Evolutionary conservation across 1,140 invertebrate species (phyloP).

Genomic region (Trichoplusia ni): DNA sequence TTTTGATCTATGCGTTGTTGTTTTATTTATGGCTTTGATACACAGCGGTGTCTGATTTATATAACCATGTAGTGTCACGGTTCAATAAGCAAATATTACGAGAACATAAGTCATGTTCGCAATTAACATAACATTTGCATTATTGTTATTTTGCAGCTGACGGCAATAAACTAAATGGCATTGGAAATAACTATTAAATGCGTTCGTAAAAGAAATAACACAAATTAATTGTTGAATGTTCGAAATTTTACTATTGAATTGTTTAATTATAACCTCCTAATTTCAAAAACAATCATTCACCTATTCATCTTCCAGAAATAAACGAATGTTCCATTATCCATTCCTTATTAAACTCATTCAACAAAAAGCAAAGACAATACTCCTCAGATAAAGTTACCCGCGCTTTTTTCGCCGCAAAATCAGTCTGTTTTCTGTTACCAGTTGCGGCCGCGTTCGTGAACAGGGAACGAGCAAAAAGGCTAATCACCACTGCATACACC

Average conservation of each 20-base stretch:
- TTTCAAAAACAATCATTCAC: no score
- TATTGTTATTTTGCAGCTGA: no score
- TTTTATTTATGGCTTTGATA: constrained; percentile 23
- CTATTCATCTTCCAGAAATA: no score
- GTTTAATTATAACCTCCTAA: no score
- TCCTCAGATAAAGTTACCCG: constrained; percentile 26
- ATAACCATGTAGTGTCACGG: not conserved
- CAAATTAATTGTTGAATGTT: no score
- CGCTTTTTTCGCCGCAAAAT: constrained; percentile 26
- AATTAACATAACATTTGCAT: no score
- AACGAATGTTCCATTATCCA: no score
- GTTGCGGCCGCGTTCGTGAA: constrained; percentile 24
- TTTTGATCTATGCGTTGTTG: constrained; percentile 27
- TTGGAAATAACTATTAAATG: no score
- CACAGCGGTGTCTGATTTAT: constrained; percentile 5
- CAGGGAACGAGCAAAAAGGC: constrained; percentile 32
- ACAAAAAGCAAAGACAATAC: constrained; percentile 6
- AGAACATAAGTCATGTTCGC: not conserved
- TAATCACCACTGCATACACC: constrained; percentile 31
- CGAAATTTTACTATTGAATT: no score
- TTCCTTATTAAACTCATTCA: no score
- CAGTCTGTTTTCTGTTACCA: constrained; percentile 35
- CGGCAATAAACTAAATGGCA: no score
- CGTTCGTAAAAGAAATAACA: no score
- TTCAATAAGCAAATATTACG: not conserved